phyloP scores from a whole-genome alignment of 2,113 vertebrate species.

The Ivindomyrus marchei region DNA sequence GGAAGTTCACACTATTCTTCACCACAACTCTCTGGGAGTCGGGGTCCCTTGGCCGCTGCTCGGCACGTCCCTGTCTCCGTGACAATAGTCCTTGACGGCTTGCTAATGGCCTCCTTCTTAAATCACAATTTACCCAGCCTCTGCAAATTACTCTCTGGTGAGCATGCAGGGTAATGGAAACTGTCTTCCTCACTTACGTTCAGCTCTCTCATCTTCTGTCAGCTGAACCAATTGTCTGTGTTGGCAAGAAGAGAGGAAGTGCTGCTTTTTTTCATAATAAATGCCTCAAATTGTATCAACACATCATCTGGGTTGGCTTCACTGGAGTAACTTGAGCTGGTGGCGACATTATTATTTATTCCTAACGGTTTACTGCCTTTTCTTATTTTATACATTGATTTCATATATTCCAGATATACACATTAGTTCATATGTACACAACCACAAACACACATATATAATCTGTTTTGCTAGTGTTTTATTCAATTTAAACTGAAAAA shows the following conservation, averaged over 20 bases:
- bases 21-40: neutral
- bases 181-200: constrained; percentile 68
- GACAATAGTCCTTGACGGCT: neutral
- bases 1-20: neutral
- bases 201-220: constrained; percentile 51
- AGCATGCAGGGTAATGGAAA: constrained; percentile 69
- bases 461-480: neutral
- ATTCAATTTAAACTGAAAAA: neutral
- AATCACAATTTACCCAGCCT: constrained; percentile 75
- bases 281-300: constrained; percentile 23
- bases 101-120: constrained; percentile 55
- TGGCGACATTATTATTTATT: constrained; percentile 7
- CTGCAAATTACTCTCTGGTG: constrained; percentile 67
- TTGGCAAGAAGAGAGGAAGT: constrained; percentile 24
- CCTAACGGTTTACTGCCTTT: neutral
- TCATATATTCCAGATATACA: constrained; percentile 10
- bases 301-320: constrained; percentile 28
- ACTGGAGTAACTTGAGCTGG: constrained; percentile 31
- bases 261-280: constrained; percentile 28
- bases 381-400: constrained; percentile 10
- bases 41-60: neutral
- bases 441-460: neutral
- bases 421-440: neutral
- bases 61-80: neutral
- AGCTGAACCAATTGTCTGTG: constrained; percentile 44